Conservation (phyloP, 2,797 vertebrate species). For the Gila robusta region DNA sequence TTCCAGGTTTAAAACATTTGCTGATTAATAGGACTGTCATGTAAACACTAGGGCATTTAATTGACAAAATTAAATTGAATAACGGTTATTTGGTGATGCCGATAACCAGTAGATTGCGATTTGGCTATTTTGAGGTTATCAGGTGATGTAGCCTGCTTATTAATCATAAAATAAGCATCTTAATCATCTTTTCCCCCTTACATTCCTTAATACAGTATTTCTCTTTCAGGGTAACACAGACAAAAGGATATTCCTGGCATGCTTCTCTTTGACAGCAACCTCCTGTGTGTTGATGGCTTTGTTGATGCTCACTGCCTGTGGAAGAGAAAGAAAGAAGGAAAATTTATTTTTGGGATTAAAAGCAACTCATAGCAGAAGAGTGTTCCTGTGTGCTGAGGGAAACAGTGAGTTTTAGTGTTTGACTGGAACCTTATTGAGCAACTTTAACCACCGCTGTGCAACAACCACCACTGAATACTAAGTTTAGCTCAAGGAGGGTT, state of each 20-base stretch:
- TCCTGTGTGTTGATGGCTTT: conserved; percentile 99
- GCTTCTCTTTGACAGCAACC: conserved; percentile 98
- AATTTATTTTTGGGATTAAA: conserved; percentile 45
- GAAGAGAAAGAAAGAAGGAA: conserved; percentile 53
- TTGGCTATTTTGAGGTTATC: not conserved
- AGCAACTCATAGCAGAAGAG: conserved; percentile 22
- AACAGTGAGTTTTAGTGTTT: conserved; percentile 35
- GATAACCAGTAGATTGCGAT: too few relatives aligned
- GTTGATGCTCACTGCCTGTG: conserved; percentile 98
- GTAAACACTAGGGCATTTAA: not conserved
- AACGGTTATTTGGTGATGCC: not conserved
- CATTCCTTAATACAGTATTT: conserved; percentile 22
- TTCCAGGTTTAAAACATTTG: too few relatives aligned
- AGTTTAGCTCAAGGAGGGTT: not conserved
- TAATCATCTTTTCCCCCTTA: not conserved
- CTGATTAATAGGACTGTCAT: not conserved
- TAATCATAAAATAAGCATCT: not conserved
- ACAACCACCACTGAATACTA: conserved; percentile 35
- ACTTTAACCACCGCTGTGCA: conserved; percentile 26
- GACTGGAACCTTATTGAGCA: conserved; percentile 34
- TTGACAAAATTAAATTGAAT: not conserved
- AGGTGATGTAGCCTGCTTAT: not conserved
- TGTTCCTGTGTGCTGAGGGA: conserved; percentile 9
- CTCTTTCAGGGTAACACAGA: conserved; percentile 41
- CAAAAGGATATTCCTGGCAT: conserved; percentile 98